A percentile compares a stretch with the other conserved stretches of the same genome.
Evolutionary conservation across 2,888 invertebrate species (phyloP).

Genomic region (Crematogaster levior): DNA sequence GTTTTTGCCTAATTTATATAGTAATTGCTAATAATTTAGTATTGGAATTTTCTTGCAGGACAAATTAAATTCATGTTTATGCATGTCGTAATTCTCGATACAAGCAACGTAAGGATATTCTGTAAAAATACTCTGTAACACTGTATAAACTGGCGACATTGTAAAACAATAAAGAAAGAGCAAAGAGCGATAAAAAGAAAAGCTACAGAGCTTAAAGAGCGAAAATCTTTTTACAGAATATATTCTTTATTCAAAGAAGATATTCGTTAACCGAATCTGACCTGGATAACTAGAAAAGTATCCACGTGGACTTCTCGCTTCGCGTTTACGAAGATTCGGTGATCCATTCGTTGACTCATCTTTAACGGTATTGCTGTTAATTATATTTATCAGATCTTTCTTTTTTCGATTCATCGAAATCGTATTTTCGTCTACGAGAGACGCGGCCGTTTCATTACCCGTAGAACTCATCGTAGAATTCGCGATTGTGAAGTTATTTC

Average conservation of each 20-base stretch:
- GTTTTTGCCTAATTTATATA: not conserved
- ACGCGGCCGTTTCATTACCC: slow-evolving; percentile 43
- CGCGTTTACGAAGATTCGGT: slow-evolving; percentile 73
- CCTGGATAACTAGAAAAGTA: slow-evolving; percentile 80
- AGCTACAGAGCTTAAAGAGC: too few relatives aligned
- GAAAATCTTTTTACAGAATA: too few relatives aligned
- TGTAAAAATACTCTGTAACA: too few relatives aligned
- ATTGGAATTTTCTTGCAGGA: not conserved
- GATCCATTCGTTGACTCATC: slow-evolving; percentile 28
- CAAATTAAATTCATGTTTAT: not conserved
- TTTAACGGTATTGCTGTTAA: slow-evolving; percentile 11
- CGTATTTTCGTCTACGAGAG: slow-evolving; percentile 63
- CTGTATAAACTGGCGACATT: too few relatives aligned
- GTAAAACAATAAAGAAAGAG: too few relatives aligned
- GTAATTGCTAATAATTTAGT: not conserved
- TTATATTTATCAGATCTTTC: slow-evolving; percentile 29
- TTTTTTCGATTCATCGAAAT: slow-evolving; percentile 62
- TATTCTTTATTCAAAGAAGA: too few relatives aligned
- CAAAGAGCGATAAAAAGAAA: too few relatives aligned
- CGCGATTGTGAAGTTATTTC: slow-evolving; percentile 17
- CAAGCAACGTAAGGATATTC: too few relatives aligned
- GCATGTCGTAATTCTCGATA: not conserved
- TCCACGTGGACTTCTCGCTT: slow-evolving; percentile 71
- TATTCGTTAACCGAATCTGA: too few relatives aligned
- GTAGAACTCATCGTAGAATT: not conserved